Conservation (phyloP, 2,113 vertebrate species). For the Centrocercus urophasianus region DNA sequence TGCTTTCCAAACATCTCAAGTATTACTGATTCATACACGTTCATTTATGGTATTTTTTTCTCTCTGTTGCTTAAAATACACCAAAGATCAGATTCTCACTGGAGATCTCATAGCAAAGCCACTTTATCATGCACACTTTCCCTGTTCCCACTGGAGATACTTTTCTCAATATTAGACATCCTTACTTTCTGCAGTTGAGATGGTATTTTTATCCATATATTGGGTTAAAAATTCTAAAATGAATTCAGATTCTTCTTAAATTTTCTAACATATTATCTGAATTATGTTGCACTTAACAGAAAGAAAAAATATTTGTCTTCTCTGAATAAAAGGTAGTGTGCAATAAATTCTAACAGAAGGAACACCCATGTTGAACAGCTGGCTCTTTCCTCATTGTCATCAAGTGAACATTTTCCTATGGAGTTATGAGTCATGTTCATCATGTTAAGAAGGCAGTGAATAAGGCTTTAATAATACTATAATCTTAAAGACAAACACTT, state of each 20-base stretch:
- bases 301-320: not conserved
- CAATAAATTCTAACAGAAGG: slow-evolving; percentile 1
- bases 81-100: not conserved
- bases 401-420: slow-evolving; percentile 34
- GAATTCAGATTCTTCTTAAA: not conserved
- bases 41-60: not conserved
- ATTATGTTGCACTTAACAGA: not conserved
- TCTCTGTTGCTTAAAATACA: not conserved
- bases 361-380: slow-evolving; percentile 15
- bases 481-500: not conserved
- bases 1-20: not conserved
- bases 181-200: not conserved
- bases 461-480: slow-evolving; percentile 56
- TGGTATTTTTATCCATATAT: not conserved
- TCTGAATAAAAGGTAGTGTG: not conserved
- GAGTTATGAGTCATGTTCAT: slow-evolving; percentile 53
- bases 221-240: not conserved
- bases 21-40: not conserved
- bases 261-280: not conserved
- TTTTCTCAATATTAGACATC: not conserved
- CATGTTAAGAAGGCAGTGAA: slow-evolving; percentile 14
- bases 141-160: not conserved
- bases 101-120: not conserved
- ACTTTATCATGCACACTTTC: not conserved
- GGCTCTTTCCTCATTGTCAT: not conserved